phyloP scores from a whole-genome alignment of 2,888 invertebrate species.

The Mechanitis mazaeus region DNA sequence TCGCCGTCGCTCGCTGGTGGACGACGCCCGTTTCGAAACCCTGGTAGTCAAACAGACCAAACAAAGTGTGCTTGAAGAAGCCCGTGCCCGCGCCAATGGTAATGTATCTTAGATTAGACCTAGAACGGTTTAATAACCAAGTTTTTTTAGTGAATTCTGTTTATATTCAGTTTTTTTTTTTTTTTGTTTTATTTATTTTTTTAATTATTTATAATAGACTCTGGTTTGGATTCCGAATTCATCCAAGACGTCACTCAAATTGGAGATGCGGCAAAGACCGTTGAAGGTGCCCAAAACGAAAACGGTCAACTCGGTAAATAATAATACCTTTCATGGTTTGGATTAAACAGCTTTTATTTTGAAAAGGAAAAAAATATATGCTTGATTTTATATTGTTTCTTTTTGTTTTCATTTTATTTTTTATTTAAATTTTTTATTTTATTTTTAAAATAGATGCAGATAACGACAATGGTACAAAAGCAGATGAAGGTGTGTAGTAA shows the following conservation, averaged over 20 bases:
- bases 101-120: constrained; percentile 36
- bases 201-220: constrained; percentile 67
- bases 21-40: constrained; percentile 98
- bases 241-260: constrained; percentile 74
- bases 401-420: constrained; percentile 36
- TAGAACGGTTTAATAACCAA: background rate
- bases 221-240: constrained; percentile 80
- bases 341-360: constrained; percentile 24
- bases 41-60: constrained; percentile 96
- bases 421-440: constrained; percentile 38
- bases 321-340: constrained; percentile 22
- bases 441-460: constrained; percentile 63
- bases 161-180: constrained; percentile 16
- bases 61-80: constrained; percentile 93
- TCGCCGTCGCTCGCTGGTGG: constrained; percentile 95
- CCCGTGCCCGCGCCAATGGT: constrained; percentile 92
- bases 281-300: constrained; percentile 67
- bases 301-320: constrained; percentile 76
- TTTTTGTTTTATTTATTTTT: constrained; percentile 38
- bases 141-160: constrained; percentile 1
- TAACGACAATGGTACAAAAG: constrained; percentile 56
- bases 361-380: background rate
- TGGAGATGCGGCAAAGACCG: constrained; percentile 64
- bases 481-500: constrained; percentile 64
- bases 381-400: constrained; percentile 23